Evolutionary conservation across 2,797 vertebrate species (phyloP).

Genomic region (Sebastes goodei): DNA sequence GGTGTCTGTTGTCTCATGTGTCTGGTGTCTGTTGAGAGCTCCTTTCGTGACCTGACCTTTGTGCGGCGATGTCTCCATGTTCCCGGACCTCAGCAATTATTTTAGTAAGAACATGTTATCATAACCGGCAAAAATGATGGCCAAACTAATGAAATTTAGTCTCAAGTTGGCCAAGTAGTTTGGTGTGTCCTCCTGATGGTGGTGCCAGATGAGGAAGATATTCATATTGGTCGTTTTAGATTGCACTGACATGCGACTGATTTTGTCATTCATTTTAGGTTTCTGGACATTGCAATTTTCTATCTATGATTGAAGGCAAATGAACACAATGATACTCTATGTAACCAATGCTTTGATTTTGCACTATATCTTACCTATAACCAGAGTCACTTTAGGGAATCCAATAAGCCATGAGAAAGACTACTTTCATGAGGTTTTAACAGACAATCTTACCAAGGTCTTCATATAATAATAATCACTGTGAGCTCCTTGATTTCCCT

Average conservation of each 20-base stretch:
- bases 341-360: not conserved
- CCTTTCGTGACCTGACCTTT: not conserved
- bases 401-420: not conserved
- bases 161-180: not conserved
- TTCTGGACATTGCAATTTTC: not conserved
- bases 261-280: not conserved
- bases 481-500: constrained; percentile 4
- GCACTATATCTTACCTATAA: not conserved
- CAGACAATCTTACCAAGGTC: not conserved
- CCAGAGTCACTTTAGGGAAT: not conserved
- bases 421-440: not conserved
- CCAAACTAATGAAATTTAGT: not conserved
- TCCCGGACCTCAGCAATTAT: not conserved
- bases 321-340: not conserved
- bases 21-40: not conserved
- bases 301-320: not conserved
- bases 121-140: not conserved
- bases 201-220: not conserved
- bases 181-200: not conserved
- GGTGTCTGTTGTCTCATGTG: not conserved
- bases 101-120: not conserved
- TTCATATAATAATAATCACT: constrained; percentile 7
- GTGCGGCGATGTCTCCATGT: not conserved
- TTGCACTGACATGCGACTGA: not conserved
- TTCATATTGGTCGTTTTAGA: not conserved